A percentile compares a stretch with the other conserved stretches of the same genome.
These are phyloP conservation scores for Dendrolimus houi DNA, from an alignment of 2,888 invertebrate genomes.

Conservation along the genomic window DNA sequence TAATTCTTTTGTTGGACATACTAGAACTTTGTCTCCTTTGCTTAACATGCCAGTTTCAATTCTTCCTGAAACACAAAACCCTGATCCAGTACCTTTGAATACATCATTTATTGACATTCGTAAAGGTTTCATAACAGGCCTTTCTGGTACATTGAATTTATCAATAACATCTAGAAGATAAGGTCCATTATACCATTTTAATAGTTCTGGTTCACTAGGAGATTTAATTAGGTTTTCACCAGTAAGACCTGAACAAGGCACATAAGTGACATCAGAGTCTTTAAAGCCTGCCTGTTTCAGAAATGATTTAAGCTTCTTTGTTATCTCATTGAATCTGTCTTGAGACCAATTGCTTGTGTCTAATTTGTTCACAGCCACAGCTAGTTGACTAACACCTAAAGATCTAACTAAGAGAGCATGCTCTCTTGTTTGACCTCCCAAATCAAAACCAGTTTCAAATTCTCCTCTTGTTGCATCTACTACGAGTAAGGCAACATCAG, in stretches of 20 bases:
- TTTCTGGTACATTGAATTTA: slow-evolving; percentile 89
- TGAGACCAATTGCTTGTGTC: slow-evolving; percentile 97
- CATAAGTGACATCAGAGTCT: slow-evolving; percentile 89
- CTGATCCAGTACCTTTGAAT: slow-evolving; percentile 94
- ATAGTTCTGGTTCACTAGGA: slow-evolving; percentile 78
- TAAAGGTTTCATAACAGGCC: slow-evolving; percentile 92
- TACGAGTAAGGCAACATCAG: slow-evolving; percentile 97
- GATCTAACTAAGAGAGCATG: slow-evolving; percentile 95
- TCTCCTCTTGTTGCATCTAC: slow-evolving; percentile 97
- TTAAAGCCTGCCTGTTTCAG: slow-evolving; percentile 95
- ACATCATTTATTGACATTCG: slow-evolving; percentile 96
- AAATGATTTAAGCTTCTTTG: slow-evolving; percentile 86
- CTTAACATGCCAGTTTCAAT: slow-evolving; percentile 94
- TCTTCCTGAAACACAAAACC: slow-evolving; percentile 92
- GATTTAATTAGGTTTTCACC: slow-evolving; percentile 92
- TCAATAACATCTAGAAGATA: slow-evolving; percentile 91
- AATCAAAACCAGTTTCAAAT: slow-evolving; percentile 99
- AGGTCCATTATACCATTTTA: slow-evolving; percentile 89
- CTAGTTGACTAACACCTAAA: slow-evolving; percentile 93
- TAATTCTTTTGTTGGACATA: slow-evolving; percentile 90
- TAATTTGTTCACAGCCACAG: slow-evolving; percentile 97
- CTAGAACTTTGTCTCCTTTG: slow-evolving; percentile 89
- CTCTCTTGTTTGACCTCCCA: slow-evolving; percentile 98
- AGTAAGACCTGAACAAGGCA: slow-evolving; percentile 97
- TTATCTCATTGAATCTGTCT: slow-evolving; percentile 93